phyloP scores from a whole-genome alignment of 2,113 vertebrate genomes.

The Tyrannus savana region DNA sequence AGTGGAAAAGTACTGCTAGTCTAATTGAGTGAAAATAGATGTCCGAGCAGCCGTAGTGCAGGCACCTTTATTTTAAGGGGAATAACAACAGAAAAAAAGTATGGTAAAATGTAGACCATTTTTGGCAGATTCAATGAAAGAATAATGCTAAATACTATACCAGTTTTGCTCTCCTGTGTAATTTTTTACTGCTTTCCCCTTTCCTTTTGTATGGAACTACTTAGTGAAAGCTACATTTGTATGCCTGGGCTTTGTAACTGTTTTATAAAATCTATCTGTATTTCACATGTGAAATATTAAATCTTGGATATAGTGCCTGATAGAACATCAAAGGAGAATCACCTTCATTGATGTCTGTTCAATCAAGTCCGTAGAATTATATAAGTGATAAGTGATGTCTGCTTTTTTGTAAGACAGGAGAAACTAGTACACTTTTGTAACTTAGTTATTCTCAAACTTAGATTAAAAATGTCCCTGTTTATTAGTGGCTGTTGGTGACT shows the following conservation, averaged over 20 bases:
- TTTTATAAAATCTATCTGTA: background rate
- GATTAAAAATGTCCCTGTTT: background rate
- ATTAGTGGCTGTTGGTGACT: background rate
- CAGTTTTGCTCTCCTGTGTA: background rate
- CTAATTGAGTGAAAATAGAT: background rate
- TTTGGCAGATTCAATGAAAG: background rate
- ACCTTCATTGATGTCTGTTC: background rate
- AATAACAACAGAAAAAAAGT: background rate
- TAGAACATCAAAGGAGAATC: background rate
- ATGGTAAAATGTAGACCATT: background rate
- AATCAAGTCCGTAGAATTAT: background rate
- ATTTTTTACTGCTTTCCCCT: background rate
- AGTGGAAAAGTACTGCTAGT: constrained; percentile 56
- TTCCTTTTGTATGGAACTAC: background rate
- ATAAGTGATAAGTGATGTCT: background rate
- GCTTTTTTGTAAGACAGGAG: background rate
- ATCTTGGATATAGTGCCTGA: background rate
- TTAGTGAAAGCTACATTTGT: background rate
- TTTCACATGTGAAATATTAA: background rate
- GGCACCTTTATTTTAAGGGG: background rate
- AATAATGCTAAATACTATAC: background rate
- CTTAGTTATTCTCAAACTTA: background rate
- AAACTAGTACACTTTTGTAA: background rate
- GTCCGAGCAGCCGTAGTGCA: background rate
- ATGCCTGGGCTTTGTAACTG: background rate